These are phyloP conservation scores for Heliconius melpomene DNA, from an alignment of 1,140 invertebrate genomes.

Conservation along the genomic window DNA sequence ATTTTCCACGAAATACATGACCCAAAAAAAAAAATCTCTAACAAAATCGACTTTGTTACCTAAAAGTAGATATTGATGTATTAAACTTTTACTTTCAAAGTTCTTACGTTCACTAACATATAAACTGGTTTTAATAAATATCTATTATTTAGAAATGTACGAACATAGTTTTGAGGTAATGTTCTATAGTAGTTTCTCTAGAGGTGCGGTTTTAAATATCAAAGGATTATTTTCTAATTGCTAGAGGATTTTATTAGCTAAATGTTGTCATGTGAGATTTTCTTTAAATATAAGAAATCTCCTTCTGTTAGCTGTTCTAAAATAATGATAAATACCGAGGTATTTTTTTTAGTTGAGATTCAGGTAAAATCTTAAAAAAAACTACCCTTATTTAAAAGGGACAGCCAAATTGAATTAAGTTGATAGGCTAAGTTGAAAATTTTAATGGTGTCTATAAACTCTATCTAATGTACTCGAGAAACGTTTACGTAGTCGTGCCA, in stretches of 20 bases:
- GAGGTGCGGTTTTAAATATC: not conserved
- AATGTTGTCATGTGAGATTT: not conserved
- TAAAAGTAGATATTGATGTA: not conserved
- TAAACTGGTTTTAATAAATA: constrained; percentile 11
- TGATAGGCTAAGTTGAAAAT: not conserved
- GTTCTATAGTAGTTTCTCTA: not conserved
- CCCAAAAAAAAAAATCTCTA: not conserved
- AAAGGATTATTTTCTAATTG: not conserved
- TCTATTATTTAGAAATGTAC: constrained; percentile 1
- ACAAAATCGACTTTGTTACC: constrained; percentile 7
- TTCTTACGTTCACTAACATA: not conserved
- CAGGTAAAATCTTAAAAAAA: not conserved
- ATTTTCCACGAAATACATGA: not conserved
- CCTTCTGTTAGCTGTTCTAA: not conserved
- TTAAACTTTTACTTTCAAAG: constrained; percentile 9
- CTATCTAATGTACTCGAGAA: not conserved
- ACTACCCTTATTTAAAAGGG: not conserved
- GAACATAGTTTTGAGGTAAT: not conserved
- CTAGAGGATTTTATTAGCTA: not conserved
- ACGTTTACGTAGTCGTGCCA: not conserved
- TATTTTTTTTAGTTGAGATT: not conserved
- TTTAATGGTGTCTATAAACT: not conserved
- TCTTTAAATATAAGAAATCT: not conserved
- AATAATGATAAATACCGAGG: not conserved
- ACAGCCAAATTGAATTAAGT: not conserved